Evolutionary conservation across 2,888 invertebrate species (phyloP).

Genomic region (Ellobium chinense): DNA sequence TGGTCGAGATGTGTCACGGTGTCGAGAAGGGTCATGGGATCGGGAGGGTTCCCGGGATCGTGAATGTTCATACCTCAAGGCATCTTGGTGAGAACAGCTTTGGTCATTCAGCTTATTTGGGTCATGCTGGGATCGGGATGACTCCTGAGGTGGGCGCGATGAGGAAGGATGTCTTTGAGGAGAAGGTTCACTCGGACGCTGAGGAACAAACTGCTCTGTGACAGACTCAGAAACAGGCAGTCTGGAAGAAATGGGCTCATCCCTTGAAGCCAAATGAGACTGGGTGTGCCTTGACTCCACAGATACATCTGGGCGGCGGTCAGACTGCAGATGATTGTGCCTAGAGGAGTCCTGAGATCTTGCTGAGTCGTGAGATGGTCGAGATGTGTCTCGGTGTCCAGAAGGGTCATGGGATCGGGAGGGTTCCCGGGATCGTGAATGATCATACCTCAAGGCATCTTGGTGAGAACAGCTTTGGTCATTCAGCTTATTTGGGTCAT

Average conservation of each 20-base stretch:
- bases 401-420: too few relatives aligned
- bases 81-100: neutral
- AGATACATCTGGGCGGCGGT: neutral
- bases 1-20: too few relatives aligned
- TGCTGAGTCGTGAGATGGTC: neutral
- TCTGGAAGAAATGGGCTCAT: too few relatives aligned
- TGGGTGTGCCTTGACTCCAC: too few relatives aligned
- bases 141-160: neutral
- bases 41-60: neutral
- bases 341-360: neutral
- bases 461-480: neutral
- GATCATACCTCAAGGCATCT: neutral
- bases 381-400: too few relatives aligned
- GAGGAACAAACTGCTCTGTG: neutral
- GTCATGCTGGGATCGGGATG: neutral
- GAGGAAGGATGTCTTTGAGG: conserved; percentile 5
- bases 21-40: too few relatives aligned
- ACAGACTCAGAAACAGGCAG: neutral
- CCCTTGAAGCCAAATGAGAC: too few relatives aligned
- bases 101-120: too few relatives aligned
- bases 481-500: too few relatives aligned
- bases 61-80: too few relatives aligned
- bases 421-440: neutral
- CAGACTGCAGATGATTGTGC: too few relatives aligned
- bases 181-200: neutral